A percentile compares a stretch with the other conserved stretches of the same genome.
Evolutionary conservation across 2,797 vertebrate genomes (phyloP).

Genomic region (Mormyrops boulengeri): DNA sequence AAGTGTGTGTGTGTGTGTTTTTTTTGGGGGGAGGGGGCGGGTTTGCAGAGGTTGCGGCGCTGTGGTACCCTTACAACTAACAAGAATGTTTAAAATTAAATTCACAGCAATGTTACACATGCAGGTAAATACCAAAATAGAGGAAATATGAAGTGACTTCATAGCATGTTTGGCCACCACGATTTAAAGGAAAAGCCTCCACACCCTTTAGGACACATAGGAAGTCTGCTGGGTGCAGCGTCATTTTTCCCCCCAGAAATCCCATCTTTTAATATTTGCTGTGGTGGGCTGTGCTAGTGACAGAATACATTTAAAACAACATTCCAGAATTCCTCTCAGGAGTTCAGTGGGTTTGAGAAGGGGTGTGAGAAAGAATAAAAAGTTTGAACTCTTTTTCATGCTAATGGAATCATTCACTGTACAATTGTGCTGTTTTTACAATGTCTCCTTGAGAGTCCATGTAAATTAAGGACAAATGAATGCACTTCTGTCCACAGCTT

Average conservation of each 20-base stretch:
- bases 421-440: background rate
- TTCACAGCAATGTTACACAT: background rate
- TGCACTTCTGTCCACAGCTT: background rate
- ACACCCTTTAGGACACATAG: background rate
- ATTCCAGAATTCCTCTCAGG: background rate
- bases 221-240: background rate
- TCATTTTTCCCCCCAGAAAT: too few relatives aligned
- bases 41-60: background rate
- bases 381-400: background rate
- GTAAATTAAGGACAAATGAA: background rate
- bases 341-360: background rate
- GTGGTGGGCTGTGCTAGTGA: background rate
- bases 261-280: background rate
- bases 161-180: background rate
- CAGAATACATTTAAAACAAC: background rate
- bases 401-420: background rate
- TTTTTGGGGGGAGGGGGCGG: too few relatives aligned
- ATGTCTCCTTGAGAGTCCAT: background rate
- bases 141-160: background rate
- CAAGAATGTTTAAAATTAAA: background rate
- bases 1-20: background rate
- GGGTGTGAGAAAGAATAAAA: background rate
- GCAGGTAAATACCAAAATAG: background rate
- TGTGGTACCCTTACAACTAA: background rate
- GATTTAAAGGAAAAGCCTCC: background rate